Evolutionary conservation across 2,888 invertebrate genomes (phyloP).

Genomic region (Philereme vetulata): DNA sequence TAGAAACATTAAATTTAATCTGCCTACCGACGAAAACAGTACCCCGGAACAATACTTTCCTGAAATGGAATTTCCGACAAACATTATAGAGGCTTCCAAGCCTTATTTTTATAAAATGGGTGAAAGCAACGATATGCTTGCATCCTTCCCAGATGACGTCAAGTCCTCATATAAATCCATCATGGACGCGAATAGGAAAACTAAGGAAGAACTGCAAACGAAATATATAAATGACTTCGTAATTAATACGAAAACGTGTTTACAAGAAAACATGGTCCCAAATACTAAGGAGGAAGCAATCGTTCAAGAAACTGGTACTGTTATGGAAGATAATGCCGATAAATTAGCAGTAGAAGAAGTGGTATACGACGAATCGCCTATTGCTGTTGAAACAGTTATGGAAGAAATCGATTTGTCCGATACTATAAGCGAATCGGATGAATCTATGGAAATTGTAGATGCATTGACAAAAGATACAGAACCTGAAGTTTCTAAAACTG

Average conservation of each 20-base stretch:
- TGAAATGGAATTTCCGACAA: constrained; percentile 52
- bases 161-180: constrained; percentile 47
- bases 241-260: constrained; percentile 4
- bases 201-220: constrained; percentile 23
- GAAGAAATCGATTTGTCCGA: constrained; percentile 7
- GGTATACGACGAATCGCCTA: background rate
- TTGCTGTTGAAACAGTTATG: background rate
- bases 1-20: constrained; percentile 35
- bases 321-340: background rate
- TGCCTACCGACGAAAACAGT: constrained; percentile 23
- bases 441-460: constrained; percentile 3
- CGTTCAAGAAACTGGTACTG: background rate
- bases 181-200: constrained; percentile 16
- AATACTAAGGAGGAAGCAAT: background rate
- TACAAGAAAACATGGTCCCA: constrained; percentile 5
- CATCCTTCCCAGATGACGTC: constrained; percentile 59
- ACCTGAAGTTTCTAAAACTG: background rate
- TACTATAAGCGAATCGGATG: constrained; percentile 14
- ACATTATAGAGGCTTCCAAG: constrained; percentile 53
- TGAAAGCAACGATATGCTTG: constrained; percentile 42
- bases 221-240: constrained; percentile 23
- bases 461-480: constrained; percentile 1
- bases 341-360: background rate
- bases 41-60: constrained; percentile 48
- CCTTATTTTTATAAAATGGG: constrained; percentile 56